Evolutionary conservation across 2,888 invertebrate genomes (phyloP), one percentile per base, ranked within the genome.

Genomic region (Nomada flava): DNA sequence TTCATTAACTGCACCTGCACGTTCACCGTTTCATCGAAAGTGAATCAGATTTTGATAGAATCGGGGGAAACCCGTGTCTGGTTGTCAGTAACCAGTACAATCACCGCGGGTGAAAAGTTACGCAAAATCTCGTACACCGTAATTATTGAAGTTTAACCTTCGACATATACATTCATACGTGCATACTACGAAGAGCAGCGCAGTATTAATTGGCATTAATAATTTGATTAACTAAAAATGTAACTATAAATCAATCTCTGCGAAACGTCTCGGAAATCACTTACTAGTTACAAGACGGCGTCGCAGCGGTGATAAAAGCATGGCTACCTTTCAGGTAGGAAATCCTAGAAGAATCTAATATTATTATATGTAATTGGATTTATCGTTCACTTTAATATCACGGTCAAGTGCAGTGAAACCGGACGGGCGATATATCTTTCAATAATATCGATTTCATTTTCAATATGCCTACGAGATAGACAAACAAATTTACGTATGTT

Each of bases 311-410:
- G 26, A 1, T 36, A 9, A 15, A 13, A 23, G 20, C 55, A 15
- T 2, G 29, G 15, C 13, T 50, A 9, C 13, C 52, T n/a, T 13
- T 5, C n/a, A 53, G 13, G 26, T 36, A 55, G 11, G 79, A 72
- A 80, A 79, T 79, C 79, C 13, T 80, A 79, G 62, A 79, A 80
- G 47, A 55, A 71, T 79, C 62, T 79, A 78, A 80, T 79, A 42
- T 62, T 44, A 42, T 72, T 79, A 79, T 9, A 10, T 13, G 5
- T 68, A 59, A 71, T 36, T 62, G 67, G 79, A 80, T 80, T 50
- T 13, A 11, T 42, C 26, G 10, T 20, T 20, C 29, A 44, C 18
- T 2, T 29, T 26, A 62, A 62, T 62, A 50, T 75, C 36, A 74
- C 23, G 67, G 67, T 3, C 52, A 20, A 65, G 7, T 2, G 18